A percentile compares a stretch with the other conserved stretches of the same genome.
Conservation (phyloP, 2,888 invertebrate species). For the Sthenelais limicola region DNA sequence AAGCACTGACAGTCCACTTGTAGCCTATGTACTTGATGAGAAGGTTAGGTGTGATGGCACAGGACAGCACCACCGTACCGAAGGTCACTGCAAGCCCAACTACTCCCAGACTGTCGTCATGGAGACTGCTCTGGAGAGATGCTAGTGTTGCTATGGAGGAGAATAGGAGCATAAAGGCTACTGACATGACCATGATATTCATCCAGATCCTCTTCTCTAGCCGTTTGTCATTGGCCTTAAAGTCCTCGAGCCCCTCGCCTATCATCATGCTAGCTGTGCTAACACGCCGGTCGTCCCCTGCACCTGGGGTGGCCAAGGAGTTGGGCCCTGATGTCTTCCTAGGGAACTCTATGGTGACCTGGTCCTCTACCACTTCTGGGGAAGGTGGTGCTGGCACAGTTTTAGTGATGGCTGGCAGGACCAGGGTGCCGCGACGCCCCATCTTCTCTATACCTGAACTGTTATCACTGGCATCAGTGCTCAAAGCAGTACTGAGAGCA, state of each 20-base stretch:
- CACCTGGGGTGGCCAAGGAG: not conserved
- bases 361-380: not conserved
- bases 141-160: slow-evolving; percentile 4
- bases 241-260: not conserved
- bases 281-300: not conserved
- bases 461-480: no score
- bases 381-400: not conserved
- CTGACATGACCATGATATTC: slow-evolving; percentile 17
- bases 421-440: no score
- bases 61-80: slow-evolving; percentile 75
- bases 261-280: not conserved
- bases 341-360: slow-evolving; percentile 7
- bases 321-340: not conserved
- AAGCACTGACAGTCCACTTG: slow-evolving; percentile 92
- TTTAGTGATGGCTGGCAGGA: slow-evolving; percentile 12
- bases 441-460: no score
- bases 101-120: slow-evolving; percentile 34
- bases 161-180: slow-evolving; percentile 34
- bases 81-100: slow-evolving; percentile 16
- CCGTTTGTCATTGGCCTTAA: not conserved
- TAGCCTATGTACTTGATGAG: slow-evolving; percentile 79
- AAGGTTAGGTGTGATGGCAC: slow-evolving; percentile 82
- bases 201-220: slow-evolving; percentile 19
- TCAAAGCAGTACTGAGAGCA: no score
- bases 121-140: slow-evolving; percentile 30